Base-by-base conservation (phyloP, 2,888 invertebrate genomes). In the Drosophila recens region DNA sequence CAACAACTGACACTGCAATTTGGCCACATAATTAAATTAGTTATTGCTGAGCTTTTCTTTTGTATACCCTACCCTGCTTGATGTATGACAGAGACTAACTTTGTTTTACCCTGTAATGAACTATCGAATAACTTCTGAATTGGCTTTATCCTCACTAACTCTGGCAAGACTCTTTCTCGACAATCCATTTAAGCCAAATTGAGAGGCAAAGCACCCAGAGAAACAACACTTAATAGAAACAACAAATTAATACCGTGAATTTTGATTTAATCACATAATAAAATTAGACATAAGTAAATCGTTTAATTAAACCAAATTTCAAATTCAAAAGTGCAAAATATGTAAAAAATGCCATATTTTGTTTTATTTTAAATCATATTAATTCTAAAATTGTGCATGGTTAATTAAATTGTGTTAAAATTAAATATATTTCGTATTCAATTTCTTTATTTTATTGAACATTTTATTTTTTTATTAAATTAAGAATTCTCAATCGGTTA, bases 21-120 rank as follows among this genome's bases (percentile, higher is more conserved):
- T 79, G 75, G 63, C 61, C 66, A 57, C 69, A 79, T 83, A 88
- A 83, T 83, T 88, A 77, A 83, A 88, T 83, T 80, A 75, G 80
- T 72, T 77, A 69, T 71, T 71, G 76, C 72, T 48, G 51, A 71
- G 85, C 83, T 82, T 68, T 66, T 64, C 57, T 68, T 49, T 42
- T 58, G n/a, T 30, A 67, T 53, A 49, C 67, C 67, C 46, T 48
- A 62, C 27, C 10, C 20, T 6, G 15, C 11, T 13, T 30, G 46
- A 6, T 45, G 6, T 2, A 20, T n/a, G 5, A 27, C 1, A n/a
- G 6, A 17, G 34, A 13, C 11, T 34, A 33, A 42, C 43, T 20
- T 56, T 40, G 8, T 53, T 11, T 11, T 53, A 17, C 11, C 40
- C 40, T 40, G 15, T 38, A 33, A 17, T 33, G 17, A 30, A 17